phyloP scores from a whole-genome alignment of 2,888 invertebrate species.

The Athalia cordata region DNA sequence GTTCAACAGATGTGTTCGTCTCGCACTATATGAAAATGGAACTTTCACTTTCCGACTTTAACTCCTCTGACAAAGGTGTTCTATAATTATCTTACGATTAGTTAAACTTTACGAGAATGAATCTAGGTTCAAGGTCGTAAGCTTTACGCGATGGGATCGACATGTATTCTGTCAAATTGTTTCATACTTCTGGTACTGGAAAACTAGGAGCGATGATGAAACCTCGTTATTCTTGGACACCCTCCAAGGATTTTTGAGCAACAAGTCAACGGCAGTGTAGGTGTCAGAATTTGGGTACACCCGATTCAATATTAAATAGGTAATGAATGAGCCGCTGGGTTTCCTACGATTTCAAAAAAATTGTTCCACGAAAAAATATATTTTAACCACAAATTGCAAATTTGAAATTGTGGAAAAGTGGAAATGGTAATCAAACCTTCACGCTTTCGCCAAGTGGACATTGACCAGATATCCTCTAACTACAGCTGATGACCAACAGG shows the following conservation, averaged over 20 bases:
- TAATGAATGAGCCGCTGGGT: no score
- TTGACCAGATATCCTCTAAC: no score
- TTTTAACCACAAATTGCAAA: background rate
- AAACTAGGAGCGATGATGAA: background rate
- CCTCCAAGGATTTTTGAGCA: background rate
- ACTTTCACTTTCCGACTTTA: conserved; percentile 2
- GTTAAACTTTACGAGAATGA: conserved; percentile 34
- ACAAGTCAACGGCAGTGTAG: background rate
- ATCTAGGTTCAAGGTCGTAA: conserved; percentile 2
- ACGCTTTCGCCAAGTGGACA: no score
- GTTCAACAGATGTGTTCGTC: no score
- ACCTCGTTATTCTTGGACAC: background rate
- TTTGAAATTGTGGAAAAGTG: no score
- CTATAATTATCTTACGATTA: conserved; percentile 11
- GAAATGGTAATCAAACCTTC: no score
- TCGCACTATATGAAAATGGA: background rate
- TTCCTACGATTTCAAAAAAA: background rate
- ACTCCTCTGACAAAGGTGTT: conserved; percentile 29
- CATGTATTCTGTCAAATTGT: conserved; percentile 11
- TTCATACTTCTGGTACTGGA: background rate
- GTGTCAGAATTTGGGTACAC: no score
- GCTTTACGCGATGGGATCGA: conserved; percentile 21
- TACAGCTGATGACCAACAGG: no score
- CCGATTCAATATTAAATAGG: no score
- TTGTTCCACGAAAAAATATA: background rate